Evolutionary conservation across 2,113 vertebrate species (phyloP), one percentile per base, ranked within the genome.

Genomic region (Daubentonia madagascariensis): DNA sequence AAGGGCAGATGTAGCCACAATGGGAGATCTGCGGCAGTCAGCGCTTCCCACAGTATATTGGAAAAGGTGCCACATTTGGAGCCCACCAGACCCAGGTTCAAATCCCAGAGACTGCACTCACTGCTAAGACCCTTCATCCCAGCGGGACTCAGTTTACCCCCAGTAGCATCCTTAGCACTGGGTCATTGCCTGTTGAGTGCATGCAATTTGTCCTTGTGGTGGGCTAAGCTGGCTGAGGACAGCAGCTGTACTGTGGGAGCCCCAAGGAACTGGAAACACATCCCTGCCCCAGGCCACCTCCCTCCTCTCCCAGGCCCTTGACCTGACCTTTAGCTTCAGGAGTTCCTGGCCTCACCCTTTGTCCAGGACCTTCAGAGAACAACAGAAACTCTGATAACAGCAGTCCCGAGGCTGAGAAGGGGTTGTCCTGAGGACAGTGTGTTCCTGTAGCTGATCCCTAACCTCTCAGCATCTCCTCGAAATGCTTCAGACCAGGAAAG

Each of bases 301-400:
- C 23, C 20, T 50, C 43, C 35, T 76, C 52, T 93, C 96, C 81
- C 85, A 86, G 94, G 89, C 48, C 61, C 93, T 52, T 4, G 43
- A 37, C 45, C 61, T 81, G 93, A 85, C 95, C 92, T 79, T 57
- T 16, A 11, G 59, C 80, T 63, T 87, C 90, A 59, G 87, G 73
- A 79, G 79, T 37, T 54, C 94, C 72, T 25, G 22, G 48, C 30
- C 63, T 95, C 79, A 73, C 86, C 89, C 70, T 84, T 65, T 72
- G 75, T 94, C 79, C 94, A 23, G 65, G 59, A 61, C 96, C 61
- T 91, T 28, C 13, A 6, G 30, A 14, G 80, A 7, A 9, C 35
- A 16, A 14, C 37, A 89, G 85, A 25, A 18, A 50, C 2, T 18
- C 28, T 63, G 93, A 78, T 88, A 72, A 84, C 22, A 43, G 63